Evolutionary conservation across 2,888 invertebrate genomes (phyloP).

Genomic region (Drosophila bunnanda): DNA sequence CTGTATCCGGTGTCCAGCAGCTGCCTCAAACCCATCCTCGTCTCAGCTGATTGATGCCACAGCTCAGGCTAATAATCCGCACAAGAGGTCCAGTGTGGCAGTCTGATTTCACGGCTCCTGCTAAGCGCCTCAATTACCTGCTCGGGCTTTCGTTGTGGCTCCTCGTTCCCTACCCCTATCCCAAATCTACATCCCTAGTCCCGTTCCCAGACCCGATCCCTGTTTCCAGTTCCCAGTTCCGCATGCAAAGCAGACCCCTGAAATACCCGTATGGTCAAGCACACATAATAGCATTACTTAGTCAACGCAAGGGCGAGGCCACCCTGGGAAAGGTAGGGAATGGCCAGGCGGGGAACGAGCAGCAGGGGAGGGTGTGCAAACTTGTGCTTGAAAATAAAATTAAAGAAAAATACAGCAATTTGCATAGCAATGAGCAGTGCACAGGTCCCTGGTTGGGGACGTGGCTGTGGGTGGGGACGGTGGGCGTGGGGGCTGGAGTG

Average conservation of each 20-base stretch:
- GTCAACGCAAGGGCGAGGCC: conserved; percentile 35
- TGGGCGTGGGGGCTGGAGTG: neutral
- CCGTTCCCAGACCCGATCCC: conserved; percentile 1
- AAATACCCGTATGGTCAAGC: conserved; percentile 51
- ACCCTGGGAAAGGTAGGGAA: conserved; percentile 6
- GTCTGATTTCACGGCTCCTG: conserved; percentile 13
- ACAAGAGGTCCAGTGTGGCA: conserved; percentile 8
- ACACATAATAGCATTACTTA: conserved; percentile 52
- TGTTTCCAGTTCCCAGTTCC: conserved; percentile 25
- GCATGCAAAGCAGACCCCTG: conserved; percentile 8
- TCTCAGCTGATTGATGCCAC: conserved; percentile 26
- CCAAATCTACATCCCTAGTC: conserved; percentile 36
- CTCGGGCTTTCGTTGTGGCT: conserved; percentile 21
- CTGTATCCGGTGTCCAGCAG: conserved; percentile 13
- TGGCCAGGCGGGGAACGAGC: neutral
- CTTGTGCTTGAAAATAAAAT: conserved; percentile 64
- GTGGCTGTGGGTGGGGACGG: neutral
- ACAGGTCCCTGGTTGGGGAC: conserved; percentile 5
- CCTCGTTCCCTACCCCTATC: neutral
- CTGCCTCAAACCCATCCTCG: neutral
- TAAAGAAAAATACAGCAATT: conserved; percentile 67
- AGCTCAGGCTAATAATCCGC: conserved; percentile 50
- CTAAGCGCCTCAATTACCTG: conserved; percentile 61
- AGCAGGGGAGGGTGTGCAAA: conserved; percentile 12
- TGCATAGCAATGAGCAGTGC: conserved; percentile 68